Evolutionary conservation across 2,888 invertebrate genomes (phyloP).

Genomic region (Timandra comae): DNA sequence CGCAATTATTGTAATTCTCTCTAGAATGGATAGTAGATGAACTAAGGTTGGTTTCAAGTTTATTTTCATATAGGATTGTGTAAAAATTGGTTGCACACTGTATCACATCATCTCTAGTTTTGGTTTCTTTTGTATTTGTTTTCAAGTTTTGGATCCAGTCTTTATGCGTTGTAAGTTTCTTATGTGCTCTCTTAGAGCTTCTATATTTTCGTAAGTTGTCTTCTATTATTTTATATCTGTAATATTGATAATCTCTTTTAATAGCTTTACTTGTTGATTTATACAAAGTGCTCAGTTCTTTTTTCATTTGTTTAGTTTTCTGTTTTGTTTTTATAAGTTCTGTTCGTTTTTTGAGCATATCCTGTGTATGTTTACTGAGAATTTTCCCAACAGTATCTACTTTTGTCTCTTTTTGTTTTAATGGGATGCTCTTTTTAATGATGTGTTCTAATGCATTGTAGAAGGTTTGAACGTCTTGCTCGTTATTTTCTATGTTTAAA

Average conservation of each 20-base stretch:
- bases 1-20: not conserved
- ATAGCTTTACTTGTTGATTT: constrained; percentile 4
- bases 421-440: not conserved
- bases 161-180: constrained; percentile 6
- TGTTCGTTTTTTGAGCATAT: constrained; percentile 1
- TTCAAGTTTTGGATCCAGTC: constrained; percentile 10
- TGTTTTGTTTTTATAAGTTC: constrained; percentile 3
- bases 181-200: constrained; percentile 9
- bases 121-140: constrained; percentile 3
- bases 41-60: too few species aligned
- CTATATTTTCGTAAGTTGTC: constrained; percentile 5
- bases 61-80: constrained; percentile 1
- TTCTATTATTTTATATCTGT: constrained; percentile 4
- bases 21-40: not conserved
- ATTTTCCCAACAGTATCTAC: not conserved
- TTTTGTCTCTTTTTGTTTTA: not conserved
- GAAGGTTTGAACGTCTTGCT: constrained; percentile 1
- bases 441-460: not conserved
- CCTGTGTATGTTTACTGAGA: constrained; percentile 1
- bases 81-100: constrained; percentile 6
- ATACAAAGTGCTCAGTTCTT: constrained; percentile 6
- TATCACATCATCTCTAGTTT: constrained; percentile 8
- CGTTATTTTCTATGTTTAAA: not conserved
- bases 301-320: constrained; percentile 3
- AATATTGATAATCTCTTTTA: constrained; percentile 1